These are phyloP conservation scores for Incurvaria masculella DNA, from an alignment of 2,888 invertebrate species.

Conservation along the genomic window DNA sequence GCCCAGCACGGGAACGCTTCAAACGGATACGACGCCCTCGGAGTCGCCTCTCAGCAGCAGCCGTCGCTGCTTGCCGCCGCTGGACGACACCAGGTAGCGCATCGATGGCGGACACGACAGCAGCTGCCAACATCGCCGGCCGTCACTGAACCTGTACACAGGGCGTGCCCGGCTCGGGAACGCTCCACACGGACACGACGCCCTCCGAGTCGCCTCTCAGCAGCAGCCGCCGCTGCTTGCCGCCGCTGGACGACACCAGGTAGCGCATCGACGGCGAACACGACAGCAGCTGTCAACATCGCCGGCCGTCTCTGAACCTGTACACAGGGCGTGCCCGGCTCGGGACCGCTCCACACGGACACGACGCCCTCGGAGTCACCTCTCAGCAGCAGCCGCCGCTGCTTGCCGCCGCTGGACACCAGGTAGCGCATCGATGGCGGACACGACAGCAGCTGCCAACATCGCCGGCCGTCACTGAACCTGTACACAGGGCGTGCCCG, in stretches of 20 bases:
- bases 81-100: constrained; percentile 67
- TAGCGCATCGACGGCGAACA: constrained; percentile 91
- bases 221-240: constrained; percentile 64
- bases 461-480: too few relatives aligned
- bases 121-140: too few relatives aligned
- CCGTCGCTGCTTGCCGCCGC: constrained; percentile 62
- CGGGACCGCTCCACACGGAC: not conserved
- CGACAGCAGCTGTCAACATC: constrained; percentile 72
- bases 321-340: constrained; percentile 12
- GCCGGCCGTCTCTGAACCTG: too few relatives aligned
- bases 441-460: too few relatives aligned
- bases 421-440: constrained; percentile 67
- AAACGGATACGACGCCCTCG: constrained; percentile 85
- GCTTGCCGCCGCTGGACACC: constrained; percentile 55
- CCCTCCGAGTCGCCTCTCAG: constrained; percentile 92
- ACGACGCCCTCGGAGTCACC: too few relatives aligned
- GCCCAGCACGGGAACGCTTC: constrained; percentile 85
- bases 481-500: constrained; percentile 65
- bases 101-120: constrained; percentile 91
- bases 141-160: too few relatives aligned
- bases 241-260: constrained; percentile 61
- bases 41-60: constrained; percentile 86
- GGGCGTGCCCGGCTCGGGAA: constrained; percentile 74
- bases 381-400: constrained; percentile 61
- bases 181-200: constrained; percentile 83